These are phyloP conservation scores for Olivierus martensii DNA, from an alignment of 1,140 invertebrate species.

Conservation along the genomic window DNA sequence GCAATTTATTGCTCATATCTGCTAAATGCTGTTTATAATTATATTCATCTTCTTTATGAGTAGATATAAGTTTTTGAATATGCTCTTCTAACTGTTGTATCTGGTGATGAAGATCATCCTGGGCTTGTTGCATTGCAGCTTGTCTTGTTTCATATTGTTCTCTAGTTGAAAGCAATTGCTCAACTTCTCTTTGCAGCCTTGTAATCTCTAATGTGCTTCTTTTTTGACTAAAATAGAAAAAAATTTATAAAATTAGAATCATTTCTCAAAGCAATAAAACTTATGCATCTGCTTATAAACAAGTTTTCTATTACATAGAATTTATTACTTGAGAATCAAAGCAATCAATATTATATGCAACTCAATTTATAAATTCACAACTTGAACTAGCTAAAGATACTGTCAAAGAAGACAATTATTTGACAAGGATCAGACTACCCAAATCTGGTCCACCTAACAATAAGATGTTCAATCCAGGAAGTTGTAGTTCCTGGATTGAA, in stretches of 20 bases:
- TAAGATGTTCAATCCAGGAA: no score
- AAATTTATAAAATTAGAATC: background rate
- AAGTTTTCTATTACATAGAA: no score
- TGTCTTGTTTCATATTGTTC: slow-evolving; percentile 12
- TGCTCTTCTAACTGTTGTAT: slow-evolving; percentile 12
- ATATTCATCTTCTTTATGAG: slow-evolving; percentile 14
- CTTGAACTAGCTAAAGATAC: no score
- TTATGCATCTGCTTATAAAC: no score
- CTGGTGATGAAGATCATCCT: slow-evolving; percentile 11
- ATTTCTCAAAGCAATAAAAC: background rate
- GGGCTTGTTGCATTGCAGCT: slow-evolving; percentile 10
- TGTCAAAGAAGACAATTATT: no score
- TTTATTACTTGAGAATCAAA: no score
- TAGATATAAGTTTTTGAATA: slow-evolving; percentile 7
- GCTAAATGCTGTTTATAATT: slow-evolving; percentile 12
- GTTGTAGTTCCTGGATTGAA: no score
- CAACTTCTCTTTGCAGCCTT: slow-evolving; percentile 9
- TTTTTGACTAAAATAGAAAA: slow-evolving; percentile 1
- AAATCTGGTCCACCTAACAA: no score
- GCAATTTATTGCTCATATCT: slow-evolving; percentile 14
- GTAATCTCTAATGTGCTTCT: slow-evolving; percentile 4
- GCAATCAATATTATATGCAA: no score
- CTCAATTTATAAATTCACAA: no score
- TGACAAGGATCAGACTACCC: no score
- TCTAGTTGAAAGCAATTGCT: slow-evolving; percentile 6